phyloP scores from a whole-genome alignment of 2,888 invertebrate genomes.

The Chymomyza amoena region DNA sequence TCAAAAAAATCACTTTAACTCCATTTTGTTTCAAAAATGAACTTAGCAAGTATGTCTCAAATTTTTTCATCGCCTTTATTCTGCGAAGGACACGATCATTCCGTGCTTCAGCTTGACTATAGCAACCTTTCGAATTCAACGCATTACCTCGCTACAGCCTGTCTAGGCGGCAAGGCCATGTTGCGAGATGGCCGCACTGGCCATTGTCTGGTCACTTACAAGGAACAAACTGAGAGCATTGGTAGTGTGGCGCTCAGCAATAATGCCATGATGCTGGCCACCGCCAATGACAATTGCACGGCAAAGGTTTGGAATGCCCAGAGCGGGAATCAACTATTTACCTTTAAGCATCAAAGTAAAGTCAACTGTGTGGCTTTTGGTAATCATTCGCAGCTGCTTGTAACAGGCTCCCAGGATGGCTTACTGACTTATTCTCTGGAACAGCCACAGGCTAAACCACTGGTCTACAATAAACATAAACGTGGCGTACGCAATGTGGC shows the following conservation, averaged over 20 bases:
- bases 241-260: slow-evolving; percentile 95
- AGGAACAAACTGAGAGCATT: slow-evolving; percentile 96
- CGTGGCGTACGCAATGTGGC: slow-evolving; percentile 89
- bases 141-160: slow-evolving; percentile 45
- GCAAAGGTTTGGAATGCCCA: slow-evolving; percentile 96
- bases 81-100: slow-evolving; percentile 24
- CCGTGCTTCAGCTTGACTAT: slow-evolving; percentile 40
- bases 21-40: no score
- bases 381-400: slow-evolving; percentile 84
- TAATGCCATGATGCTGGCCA: slow-evolving; percentile 92
- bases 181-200: slow-evolving; percentile 96
- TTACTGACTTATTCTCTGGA: slow-evolving; percentile 90
- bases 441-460: slow-evolving; percentile 87
- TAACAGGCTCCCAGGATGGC: slow-evolving; percentile 95
- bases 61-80: not conserved
- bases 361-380: slow-evolving; percentile 95
- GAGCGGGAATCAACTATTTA: slow-evolving; percentile 90
- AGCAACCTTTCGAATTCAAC: slow-evolving; percentile 33
- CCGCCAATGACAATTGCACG: slow-evolving; percentile 95
- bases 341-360: slow-evolving; percentile 94
- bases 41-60: no score
- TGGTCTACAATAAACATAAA: slow-evolving; percentile 88
- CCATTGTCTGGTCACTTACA: slow-evolving; percentile 97
- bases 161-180: slow-evolving; percentile 94
- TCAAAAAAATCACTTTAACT: no score